Base-by-base conservation (phyloP, 2,797 vertebrate species). In the Loriculus beryllinus region DNA sequence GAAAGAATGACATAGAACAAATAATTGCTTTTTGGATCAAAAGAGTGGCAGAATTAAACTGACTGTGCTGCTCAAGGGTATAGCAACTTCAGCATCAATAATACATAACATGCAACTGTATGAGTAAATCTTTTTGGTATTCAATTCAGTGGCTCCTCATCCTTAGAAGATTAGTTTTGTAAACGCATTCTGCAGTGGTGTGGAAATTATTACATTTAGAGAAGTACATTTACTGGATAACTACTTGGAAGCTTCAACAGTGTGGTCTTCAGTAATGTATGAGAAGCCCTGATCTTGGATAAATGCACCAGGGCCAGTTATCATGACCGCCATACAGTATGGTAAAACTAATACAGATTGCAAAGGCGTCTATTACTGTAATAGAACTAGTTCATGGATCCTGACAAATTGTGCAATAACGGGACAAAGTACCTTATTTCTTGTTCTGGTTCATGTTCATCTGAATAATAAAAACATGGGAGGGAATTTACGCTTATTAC, bases 131-230 rank as follows among this genome's bases (percentile, higher is more conserved):
- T 39, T 42, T 78, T 92, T 94, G 76, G 43, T 87, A 78, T 94
- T 93, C 82, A 31, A 67, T 80, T 39, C 37, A 2, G 80, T 40
- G 79, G 76, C 88, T 93, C 43, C 75, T 94, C 90, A 43, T 81
- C 78, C 92, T 83, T 82, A 71, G 86, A 82, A 92, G 95, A 82
- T 80, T 84, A 77, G 64, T 88, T 96, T 92, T 86, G 95, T 89
- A 71, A 87, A 42, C 5, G 52, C 28, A 4, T 49, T 96, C 89
- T 87, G 96, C 90, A 89, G 45, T 4, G 12, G 26, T 28, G 94
- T 93, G 87, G 90, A 93, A 95, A 93, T 67, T 52, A 95, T 95
- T 88, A 14, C 88, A 84, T 93, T 71, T 81, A 63, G 76, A 68
- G 85, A 82, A 67, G 74, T 18, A 17, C 48, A 2, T 84, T 60